Conservation (phyloP, 1,140 invertebrate species). For the Pteromalus puparum region DNA sequence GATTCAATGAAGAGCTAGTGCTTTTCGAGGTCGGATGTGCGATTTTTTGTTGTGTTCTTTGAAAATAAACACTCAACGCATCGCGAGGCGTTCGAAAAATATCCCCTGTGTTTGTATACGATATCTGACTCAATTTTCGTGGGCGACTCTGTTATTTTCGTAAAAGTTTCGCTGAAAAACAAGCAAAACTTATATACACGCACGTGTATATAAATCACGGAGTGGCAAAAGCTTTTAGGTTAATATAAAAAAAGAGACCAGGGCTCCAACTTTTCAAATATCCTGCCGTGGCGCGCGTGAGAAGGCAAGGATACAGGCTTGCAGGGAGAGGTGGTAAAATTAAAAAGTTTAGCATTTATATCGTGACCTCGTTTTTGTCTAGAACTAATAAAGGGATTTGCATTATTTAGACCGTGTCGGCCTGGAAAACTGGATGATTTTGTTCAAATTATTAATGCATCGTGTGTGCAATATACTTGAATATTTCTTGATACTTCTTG, state of each 20-base stretch:
- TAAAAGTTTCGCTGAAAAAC: not conserved
- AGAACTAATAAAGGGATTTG: not conserved
- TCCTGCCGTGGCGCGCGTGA: not conserved
- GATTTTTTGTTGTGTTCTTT: too few species aligned
- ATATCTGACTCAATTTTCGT: too few species aligned
- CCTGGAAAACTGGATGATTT: not conserved
- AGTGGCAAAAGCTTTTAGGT: not conserved
- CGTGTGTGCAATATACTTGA: too few species aligned
- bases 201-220: not conserved
- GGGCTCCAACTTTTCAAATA: not conserved
- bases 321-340: not conserved
- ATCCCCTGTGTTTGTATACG: too few species aligned
- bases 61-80: too few species aligned
- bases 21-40: too few species aligned
- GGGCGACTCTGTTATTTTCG: too few species aligned
- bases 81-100: too few species aligned
- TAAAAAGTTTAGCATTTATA: constrained; percentile 5
- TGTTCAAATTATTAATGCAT: not conserved
- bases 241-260: not conserved
- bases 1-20: too few species aligned
- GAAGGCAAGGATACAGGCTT: not conserved
- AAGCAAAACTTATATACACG: not conserved
- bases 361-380: not conserved
- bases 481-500: too few species aligned
- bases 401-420: not conserved